A percentile compares a stretch with the other conserved stretches of the same genome.
Conservation (phyloP, 2,113 vertebrate species). For the Lycaon pictus region DNA sequence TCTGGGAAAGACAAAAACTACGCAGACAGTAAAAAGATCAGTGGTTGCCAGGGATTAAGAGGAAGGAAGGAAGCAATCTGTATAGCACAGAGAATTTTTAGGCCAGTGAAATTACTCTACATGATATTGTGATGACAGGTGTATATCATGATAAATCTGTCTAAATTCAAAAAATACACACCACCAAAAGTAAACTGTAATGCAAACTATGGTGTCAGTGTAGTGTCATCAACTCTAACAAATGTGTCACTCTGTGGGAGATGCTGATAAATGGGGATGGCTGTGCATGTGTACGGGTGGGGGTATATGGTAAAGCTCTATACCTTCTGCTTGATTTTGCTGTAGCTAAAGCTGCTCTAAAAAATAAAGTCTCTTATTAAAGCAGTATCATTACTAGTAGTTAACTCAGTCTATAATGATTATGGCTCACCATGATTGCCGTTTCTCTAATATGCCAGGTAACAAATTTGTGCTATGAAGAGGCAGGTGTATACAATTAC, state of each 20-base stretch:
- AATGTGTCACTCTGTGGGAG: background rate
- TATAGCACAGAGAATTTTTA: background rate
- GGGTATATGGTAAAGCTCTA: background rate
- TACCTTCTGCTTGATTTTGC: background rate
- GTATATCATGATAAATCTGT: background rate
- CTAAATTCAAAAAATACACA: background rate
- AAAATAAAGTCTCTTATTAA: background rate
- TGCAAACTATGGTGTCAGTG: background rate
- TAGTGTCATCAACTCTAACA: background rate
- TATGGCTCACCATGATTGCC: background rate
- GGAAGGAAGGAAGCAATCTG: background rate
- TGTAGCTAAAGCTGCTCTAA: background rate
- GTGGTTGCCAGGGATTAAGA: background rate
- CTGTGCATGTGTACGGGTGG: no score
- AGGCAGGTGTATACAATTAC: background rate
- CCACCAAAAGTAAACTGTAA: background rate
- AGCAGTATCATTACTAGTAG: background rate
- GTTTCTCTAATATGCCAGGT: background rate
- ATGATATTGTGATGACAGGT: background rate
- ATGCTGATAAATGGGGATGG: background rate
- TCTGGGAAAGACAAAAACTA: background rate
- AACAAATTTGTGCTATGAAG: background rate
- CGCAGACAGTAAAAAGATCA: background rate
- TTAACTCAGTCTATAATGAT: background rate
- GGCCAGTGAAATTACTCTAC: background rate